These are phyloP conservation scores for Microcebus griseorufus DNA, from an alignment of 2,113 vertebrate genomes.

Conservation along the genomic window DNA sequence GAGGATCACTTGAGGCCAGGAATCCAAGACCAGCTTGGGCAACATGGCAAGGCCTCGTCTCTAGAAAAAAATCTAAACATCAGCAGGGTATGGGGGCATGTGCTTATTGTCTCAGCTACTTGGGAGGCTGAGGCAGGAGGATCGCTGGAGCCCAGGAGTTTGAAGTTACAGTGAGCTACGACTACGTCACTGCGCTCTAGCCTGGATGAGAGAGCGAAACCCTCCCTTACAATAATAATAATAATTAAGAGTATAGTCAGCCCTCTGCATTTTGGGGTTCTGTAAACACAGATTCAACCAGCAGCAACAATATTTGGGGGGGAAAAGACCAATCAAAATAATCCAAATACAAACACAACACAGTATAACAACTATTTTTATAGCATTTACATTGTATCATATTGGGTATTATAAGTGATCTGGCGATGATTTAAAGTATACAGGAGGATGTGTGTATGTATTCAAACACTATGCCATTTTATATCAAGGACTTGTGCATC, in stretches of 20 bases:
- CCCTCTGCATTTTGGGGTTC: background rate
- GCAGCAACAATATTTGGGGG: background rate
- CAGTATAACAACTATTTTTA: background rate
- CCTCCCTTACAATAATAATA: background rate
- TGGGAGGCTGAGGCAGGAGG: too few species aligned
- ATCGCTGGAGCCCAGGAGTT: too few species aligned
- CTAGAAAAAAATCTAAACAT: too few species aligned
- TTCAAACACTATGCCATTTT: background rate
- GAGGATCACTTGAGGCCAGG: too few species aligned
- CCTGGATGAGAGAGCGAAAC: too few species aligned
- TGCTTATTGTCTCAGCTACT: too few species aligned
- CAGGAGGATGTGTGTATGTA: background rate
- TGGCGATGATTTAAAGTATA: background rate
- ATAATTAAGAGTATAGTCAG: background rate
- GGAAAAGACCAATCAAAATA: background rate
- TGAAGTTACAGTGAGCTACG: too few species aligned
- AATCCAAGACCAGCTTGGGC: too few species aligned
- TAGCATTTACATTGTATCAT: background rate
- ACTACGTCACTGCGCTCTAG: too few species aligned
- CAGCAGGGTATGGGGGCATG: too few species aligned
- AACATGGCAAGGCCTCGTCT: too few species aligned
- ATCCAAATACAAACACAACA: background rate
- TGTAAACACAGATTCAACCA: background rate
- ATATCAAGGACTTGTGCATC: background rate
- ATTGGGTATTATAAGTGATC: background rate